Evolutionary conservation across 2,113 vertebrate genomes (phyloP), one percentile per base, ranked within the genome.

Genomic region (Machaerirhynchus nigripectus): DNA sequence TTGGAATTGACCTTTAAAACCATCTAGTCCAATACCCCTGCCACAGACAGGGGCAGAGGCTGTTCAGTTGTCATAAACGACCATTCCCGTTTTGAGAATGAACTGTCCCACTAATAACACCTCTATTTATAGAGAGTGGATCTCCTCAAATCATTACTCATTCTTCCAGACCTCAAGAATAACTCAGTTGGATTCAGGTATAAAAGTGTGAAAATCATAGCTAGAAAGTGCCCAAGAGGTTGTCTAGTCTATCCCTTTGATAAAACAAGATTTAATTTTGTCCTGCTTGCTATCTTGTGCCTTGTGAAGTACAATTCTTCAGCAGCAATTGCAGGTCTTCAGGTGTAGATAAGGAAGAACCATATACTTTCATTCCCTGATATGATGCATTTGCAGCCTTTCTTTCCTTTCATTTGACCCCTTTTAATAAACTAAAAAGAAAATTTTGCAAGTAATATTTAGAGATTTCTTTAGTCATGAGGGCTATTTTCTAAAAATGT

Each of bases 61-160:
- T 77, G 10, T 22, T 82, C 0, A 0, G 5, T 26, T 60, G 10
- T 33, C 33, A n/a, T 9, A 21, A 59, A 67, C 50, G 15, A 44
- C 17, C 13, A 65, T 44, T 65, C 27, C 28, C 5, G 28, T 23
- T 50, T 11, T 46, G 33, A 35, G 4, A 59, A 46, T 3, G 15
- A 81, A 20, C 3, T 18, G 19, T 27, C 59, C 9, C 30, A 60
- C 10, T 26, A 52, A 23, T 22, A 56, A 8, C 14, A 35, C 1
- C 19, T 52, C 24, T 74, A 3, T 64, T 70, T 71, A 37, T 21
- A 52, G 33, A 18, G 6, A 50, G 2, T 0, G 0, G n/a, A 46
- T 24, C 39, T 88, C 10, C 28, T 21, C 22, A 57, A 49, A 68
- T 69, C 4, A 0, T 33, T 46, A 10, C 3, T 6, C 13, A 24